A percentile compares a stretch with the other conserved stretches of the same genome.
Conservation (phyloP, 2,888 invertebrate species). For the Zele albiditarsus region DNA sequence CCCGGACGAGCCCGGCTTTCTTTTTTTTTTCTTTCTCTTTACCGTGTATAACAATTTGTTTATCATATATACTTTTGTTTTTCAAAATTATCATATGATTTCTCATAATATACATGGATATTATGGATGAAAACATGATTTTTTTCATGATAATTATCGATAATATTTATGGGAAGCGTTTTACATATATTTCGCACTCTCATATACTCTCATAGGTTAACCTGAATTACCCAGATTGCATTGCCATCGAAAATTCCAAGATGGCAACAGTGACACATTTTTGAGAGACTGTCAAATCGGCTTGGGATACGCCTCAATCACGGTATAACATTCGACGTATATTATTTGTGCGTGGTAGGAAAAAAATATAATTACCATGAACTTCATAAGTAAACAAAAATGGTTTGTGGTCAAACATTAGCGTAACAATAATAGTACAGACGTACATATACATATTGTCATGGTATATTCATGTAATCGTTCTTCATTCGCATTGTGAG, state of each 20-base stretch:
- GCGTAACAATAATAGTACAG: not conserved
- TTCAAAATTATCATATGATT: too few relatives aligned
- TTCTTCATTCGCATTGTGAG: not conserved
- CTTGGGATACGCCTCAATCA: constrained; percentile 55
- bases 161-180: too few relatives aligned
- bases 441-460: not conserved
- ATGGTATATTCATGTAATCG: not conserved
- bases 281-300: constrained; percentile 55
- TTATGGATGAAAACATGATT: too few relatives aligned
- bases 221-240: constrained; percentile 45
- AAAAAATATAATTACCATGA: constrained; percentile 40
- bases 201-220: constrained; percentile 18
- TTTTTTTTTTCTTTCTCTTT: constrained; percentile 27
- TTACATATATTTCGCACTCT: too few relatives aligned
- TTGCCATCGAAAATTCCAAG: constrained; percentile 50
- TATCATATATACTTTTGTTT: too few relatives aligned
- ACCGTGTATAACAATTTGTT: too few relatives aligned
- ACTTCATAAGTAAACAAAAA: constrained; percentile 47
- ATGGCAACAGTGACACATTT: constrained; percentile 64
- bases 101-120: too few relatives aligned
- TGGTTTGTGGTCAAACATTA: constrained; percentile 49
- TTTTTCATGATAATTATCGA: too few relatives aligned
- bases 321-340: constrained; percentile 32
- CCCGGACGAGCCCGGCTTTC: constrained; percentile 57
- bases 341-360: constrained; percentile 24